A percentile compares a stretch with the other conserved stretches of the same genome.
Conservation (phyloP, 2,113 vertebrate genomes). For the Rhipidura dahli region DNA sequence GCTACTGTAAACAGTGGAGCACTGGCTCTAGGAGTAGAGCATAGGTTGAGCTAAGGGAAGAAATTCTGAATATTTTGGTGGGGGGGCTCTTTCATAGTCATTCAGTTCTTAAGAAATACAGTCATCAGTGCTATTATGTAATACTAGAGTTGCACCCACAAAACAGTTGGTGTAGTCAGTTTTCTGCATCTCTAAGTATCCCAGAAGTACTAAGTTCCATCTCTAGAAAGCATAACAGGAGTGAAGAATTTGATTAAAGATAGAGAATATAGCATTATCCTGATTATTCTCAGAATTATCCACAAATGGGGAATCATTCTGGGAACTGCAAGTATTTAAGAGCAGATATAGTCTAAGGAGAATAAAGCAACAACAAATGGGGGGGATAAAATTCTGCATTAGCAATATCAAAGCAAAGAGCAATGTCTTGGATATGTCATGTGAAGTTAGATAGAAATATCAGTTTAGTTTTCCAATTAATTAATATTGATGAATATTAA, state of each 20-base stretch:
- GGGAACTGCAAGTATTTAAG: not conserved
- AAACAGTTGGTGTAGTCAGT: not conserved
- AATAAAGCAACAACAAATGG: not conserved
- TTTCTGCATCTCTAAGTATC: not conserved
- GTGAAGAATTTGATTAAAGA: not conserved
- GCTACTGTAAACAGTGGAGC: not conserved
- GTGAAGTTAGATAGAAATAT: not conserved
- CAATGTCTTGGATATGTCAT: not conserved
- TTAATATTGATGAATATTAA: not conserved
- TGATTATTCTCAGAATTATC: not conserved
- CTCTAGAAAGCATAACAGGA: not conserved
- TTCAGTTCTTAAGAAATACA: not conserved
- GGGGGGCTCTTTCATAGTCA: not conserved
- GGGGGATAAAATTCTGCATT: not conserved
- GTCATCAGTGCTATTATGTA: not conserved
- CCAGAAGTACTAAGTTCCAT: not conserved
- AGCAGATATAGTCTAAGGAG: not conserved
- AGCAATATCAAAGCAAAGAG: not conserved
- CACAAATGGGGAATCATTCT: not conserved
- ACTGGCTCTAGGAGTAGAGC: not conserved
- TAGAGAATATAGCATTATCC: not conserved
- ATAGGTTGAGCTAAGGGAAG: not conserved
- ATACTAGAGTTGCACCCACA: not conserved
- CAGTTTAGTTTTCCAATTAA: conserved; percentile 3
- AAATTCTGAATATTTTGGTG: fast-evolving